Conservation (phyloP, 2,797 vertebrate species). For the Lophius americanus region DNA sequence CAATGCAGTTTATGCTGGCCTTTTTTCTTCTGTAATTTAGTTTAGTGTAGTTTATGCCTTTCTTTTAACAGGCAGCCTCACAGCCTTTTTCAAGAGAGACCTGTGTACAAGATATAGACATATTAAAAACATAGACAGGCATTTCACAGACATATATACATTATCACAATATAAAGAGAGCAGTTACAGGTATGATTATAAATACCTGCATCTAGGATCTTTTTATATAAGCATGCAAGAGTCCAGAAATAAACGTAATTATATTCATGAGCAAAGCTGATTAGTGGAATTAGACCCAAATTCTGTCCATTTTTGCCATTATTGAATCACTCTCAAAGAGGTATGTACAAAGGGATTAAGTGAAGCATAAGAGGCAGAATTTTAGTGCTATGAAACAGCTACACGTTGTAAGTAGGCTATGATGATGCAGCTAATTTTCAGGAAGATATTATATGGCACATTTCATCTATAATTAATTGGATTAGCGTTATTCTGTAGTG, state of each 20-base stretch:
- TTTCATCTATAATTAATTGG: slow-evolving; percentile 18
- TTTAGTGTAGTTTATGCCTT: too few relatives aligned
- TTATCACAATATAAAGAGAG: too few relatives aligned
- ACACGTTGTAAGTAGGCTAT: slow-evolving; percentile 12
- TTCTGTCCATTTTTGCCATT: slow-evolving; percentile 1
- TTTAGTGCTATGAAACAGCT: slow-evolving; percentile 10
- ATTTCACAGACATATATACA: too few relatives aligned
- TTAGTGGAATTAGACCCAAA: not conserved
- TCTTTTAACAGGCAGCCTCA: too few relatives aligned
- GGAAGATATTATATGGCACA: not conserved
- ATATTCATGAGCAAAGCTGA: not conserved
- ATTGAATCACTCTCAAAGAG: not conserved
- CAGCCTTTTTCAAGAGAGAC: too few relatives aligned
- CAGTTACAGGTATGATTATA: too few relatives aligned
- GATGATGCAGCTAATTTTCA: slow-evolving; percentile 6
- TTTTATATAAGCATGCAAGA: slow-evolving; percentile 1
- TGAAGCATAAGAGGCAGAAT: slow-evolving; percentile 9
- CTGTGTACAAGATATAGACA: too few relatives aligned
- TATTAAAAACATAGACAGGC: too few relatives aligned
- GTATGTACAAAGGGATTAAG: slow-evolving; percentile 23
- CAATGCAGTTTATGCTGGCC: not conserved
- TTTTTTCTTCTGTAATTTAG: not conserved
- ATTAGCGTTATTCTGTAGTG: slow-evolving; percentile 8
- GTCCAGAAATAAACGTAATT: slow-evolving; percentile 28
- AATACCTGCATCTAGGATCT: too few relatives aligned